These are phyloP conservation scores for Andricus curvator DNA, from an alignment of 2,888 invertebrate genomes.

Conservation along the genomic window DNA sequence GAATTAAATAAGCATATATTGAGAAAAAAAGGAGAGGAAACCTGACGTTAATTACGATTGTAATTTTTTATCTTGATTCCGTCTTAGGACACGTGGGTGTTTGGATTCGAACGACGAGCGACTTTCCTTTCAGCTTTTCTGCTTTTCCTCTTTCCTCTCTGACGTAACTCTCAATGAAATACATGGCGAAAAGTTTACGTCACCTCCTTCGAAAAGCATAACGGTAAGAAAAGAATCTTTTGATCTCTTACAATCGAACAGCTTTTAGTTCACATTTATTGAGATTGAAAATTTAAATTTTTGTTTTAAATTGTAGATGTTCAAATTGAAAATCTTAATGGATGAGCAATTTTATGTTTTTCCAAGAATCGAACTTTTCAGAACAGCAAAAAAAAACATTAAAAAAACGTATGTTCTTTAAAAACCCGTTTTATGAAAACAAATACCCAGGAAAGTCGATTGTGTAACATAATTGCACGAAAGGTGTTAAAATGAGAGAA, in stretches of 20 bases:
- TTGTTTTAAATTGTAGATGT: too few species aligned
- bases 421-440: too few species aligned
- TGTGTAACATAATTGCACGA: too few species aligned
- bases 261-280: too few species aligned
- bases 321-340: too few species aligned
- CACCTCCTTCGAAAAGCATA: neutral
- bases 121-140: neutral
- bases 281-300: too few species aligned
- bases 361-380: too few species aligned
- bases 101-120: slow-evolving; percentile 13
- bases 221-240: neutral
- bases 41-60: neutral
- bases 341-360: too few species aligned
- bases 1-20: neutral
- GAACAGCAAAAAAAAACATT: too few species aligned
- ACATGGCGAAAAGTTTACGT: neutral
- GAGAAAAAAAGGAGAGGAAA: neutral
- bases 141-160: slow-evolving; percentile 19
- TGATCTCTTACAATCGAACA: neutral
- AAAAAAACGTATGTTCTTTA: too few species aligned
- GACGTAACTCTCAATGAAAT: slow-evolving; percentile 13
- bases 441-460: too few species aligned
- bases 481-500: too few species aligned
- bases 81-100: slow-evolving; percentile 1
- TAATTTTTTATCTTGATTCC: slow-evolving; percentile 23